phyloP scores from a whole-genome alignment of 2,113 vertebrate genomes.

The Eretmodus cyanostictus region DNA sequence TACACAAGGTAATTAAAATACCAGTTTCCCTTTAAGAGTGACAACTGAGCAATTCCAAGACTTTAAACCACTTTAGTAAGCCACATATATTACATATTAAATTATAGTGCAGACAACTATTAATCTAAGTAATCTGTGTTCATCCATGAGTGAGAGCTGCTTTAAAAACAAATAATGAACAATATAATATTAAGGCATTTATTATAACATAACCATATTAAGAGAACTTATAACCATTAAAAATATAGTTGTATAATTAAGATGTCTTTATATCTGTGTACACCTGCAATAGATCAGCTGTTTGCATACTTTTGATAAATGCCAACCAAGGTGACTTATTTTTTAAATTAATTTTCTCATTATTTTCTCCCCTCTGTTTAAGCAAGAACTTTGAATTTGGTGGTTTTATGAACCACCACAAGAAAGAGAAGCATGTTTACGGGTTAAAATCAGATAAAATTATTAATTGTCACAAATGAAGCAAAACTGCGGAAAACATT shows the following conservation, averaged over 20 bases:
- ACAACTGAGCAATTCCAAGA: background rate
- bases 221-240: background rate
- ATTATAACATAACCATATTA: background rate
- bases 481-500: background rate
- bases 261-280: background rate
- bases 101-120: background rate
- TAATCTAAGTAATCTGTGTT: background rate
- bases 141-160: background rate
- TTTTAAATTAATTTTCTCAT: background rate
- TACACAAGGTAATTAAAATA: background rate
- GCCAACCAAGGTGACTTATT: background rate
- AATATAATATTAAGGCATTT: accelerated
- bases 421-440: background rate
- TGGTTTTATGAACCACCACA: background rate
- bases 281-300: background rate
- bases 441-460: background rate
- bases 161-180: background rate
- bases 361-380: background rate
- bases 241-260: background rate
- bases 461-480: background rate
- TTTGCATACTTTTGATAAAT: background rate
- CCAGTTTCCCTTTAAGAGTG: background rate
- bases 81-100: background rate
- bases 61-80: background rate
- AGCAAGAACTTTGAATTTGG: background rate